A percentile compares a stretch with the other conserved stretches of the same genome.
Conservation (phyloP, 2,888 invertebrate species). For the Synanthedon andrenaeformis region DNA sequence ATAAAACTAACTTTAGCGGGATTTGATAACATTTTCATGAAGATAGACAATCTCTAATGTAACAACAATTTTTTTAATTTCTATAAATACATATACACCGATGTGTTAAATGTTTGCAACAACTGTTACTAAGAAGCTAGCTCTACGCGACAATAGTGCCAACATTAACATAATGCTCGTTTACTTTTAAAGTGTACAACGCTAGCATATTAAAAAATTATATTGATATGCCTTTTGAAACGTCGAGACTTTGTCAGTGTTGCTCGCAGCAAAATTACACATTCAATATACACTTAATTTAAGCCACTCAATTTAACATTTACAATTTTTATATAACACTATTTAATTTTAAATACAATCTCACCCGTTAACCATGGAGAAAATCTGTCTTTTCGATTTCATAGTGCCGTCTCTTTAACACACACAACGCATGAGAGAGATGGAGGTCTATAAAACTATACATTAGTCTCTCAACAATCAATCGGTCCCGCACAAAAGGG, state of each 20-base stretch:
- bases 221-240: conserved; percentile 42
- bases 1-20: too few species aligned
- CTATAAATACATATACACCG: conserved; percentile 46
- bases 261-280: conserved; percentile 26
- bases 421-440: too few species aligned
- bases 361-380: conserved; percentile 14
- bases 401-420: too few species aligned
- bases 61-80: too few species aligned
- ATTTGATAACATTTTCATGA: too few species aligned
- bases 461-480: too few species aligned
- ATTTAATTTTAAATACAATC: conserved; percentile 31
- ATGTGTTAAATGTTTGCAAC: conserved; percentile 36
- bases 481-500: conserved; percentile 2
- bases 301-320: conserved; percentile 50
- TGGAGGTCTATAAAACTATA: too few species aligned
- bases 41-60: too few species aligned
- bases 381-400: too few species aligned
- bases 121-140: conserved; percentile 47
- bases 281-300: conserved; percentile 46
- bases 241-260: conserved; percentile 5
- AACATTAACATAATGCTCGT: conserved; percentile 36
- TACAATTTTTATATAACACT: conserved; percentile 39
- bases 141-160: conserved; percentile 46
- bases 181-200: conserved; percentile 16
- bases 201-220: conserved; percentile 46